These are phyloP conservation scores for Ardeotis arabs DNA, from an alignment of 2,113 vertebrate genomes.

Conservation along the genomic window DNA sequence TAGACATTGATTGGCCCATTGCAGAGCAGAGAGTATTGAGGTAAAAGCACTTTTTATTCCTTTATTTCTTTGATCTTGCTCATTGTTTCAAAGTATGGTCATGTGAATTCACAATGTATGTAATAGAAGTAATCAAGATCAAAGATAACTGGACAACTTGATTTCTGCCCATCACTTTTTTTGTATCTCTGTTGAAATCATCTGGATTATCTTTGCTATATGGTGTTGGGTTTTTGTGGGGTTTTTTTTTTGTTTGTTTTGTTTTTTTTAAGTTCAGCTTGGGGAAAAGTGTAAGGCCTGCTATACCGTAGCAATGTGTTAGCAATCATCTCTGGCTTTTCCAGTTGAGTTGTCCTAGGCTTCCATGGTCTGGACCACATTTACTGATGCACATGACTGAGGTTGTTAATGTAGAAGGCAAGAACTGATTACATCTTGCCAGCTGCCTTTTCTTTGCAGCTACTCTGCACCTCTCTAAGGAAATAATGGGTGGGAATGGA, in stretches of 20 bases:
- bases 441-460: not conserved
- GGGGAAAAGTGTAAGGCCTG: not conserved
- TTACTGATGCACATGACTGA: not conserved
- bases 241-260: no score
- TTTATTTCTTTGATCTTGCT: not conserved
- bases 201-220: not conserved
- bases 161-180: not conserved
- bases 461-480: not conserved
- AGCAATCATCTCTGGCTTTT: not conserved
- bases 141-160: not conserved
- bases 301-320: not conserved
- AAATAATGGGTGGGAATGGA: not conserved
- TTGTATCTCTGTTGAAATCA: not conserved
- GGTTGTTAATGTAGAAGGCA: not conserved
- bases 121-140: not conserved
- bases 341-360: not conserved
- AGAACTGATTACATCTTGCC: not conserved
- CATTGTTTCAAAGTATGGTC: not conserved
- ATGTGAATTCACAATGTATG: not conserved
- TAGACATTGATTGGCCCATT: constrained; percentile 97
- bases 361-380: not conserved
- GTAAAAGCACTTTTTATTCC: constrained; percentile 66
- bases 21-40: constrained; percentile 94
- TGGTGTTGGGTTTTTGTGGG: not conserved
- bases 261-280: not conserved